Conservation (phyloP, 2,113 vertebrate genomes). For the Phainopepla nitens region DNA sequence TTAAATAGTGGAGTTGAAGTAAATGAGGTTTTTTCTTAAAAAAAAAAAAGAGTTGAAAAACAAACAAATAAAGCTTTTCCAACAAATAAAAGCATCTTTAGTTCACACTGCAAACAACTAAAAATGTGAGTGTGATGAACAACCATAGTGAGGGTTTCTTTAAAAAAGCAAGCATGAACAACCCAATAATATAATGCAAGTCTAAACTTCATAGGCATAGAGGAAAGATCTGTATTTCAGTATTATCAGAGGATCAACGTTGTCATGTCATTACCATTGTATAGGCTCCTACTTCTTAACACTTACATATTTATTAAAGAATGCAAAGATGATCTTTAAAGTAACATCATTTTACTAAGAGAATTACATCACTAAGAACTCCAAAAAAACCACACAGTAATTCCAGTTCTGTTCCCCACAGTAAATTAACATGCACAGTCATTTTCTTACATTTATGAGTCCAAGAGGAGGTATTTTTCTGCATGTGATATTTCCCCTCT, state of each 20-base stretch:
- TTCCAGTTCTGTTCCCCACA: not conserved
- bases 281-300: not conserved
- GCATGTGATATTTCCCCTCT: not conserved
- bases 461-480: not conserved
- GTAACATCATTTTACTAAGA: not conserved
- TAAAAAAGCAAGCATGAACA: not conserved
- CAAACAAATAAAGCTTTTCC: not conserved
- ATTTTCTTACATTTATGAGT: not conserved
- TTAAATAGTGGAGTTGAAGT: not conserved
- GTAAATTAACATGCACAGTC: not conserved
- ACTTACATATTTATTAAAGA: not conserved
- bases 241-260: not conserved
- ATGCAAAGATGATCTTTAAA: not conserved
- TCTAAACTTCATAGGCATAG: not conserved
- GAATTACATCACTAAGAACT: not conserved
- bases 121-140: not conserved
- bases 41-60: not conserved
- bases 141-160: not conserved
- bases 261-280: not conserved
- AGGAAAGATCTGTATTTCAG: not conserved
- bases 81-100: not conserved
- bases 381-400: not conserved
- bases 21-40: not conserved
- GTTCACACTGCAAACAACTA: not conserved
- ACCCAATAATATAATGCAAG: not conserved